Percentiles rank a stretch among this genome's conserved stretches.
phyloP scores from a whole-genome alignment of 2,797 vertebrate genomes.

The Bradypodion ventrale region DNA sequence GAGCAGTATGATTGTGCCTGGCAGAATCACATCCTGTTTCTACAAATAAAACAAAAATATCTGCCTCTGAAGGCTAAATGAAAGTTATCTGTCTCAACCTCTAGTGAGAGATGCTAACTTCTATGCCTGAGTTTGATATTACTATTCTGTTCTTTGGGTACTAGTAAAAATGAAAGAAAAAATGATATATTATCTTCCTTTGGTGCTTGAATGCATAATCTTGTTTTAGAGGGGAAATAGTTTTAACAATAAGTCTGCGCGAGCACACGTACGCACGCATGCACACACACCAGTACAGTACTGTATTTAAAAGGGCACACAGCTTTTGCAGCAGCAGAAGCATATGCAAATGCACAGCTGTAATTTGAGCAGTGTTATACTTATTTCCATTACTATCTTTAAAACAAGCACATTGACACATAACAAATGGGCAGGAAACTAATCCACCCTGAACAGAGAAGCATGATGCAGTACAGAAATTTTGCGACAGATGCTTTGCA shows the following conservation, averaged over 20 bases:
- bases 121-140: constrained; percentile 3
- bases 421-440: neutral
- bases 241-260: neutral
- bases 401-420: neutral
- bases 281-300: too few species aligned
- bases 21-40: neutral
- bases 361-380: neutral
- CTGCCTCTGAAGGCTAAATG: neutral
- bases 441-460: neutral
- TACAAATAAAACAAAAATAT: too few species aligned
- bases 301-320: too few species aligned
- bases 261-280: too few species aligned
- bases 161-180: neutral
- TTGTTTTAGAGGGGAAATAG: neutral
- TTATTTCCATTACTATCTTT: neutral
- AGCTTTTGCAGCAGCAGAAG: neutral
- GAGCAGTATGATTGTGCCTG: neutral
- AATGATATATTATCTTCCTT: neutral
- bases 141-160: neutral
- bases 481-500: neutral
- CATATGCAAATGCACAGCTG: constrained; percentile 8
- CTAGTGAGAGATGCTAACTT: neutral
- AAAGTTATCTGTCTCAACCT: neutral
- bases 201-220: neutral
- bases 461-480: neutral